A percentile compares a stretch with the other conserved stretches of the same genome.
phyloP scores from a whole-genome alignment of 2,888 invertebrate species.

The Xylota sylvarum region DNA sequence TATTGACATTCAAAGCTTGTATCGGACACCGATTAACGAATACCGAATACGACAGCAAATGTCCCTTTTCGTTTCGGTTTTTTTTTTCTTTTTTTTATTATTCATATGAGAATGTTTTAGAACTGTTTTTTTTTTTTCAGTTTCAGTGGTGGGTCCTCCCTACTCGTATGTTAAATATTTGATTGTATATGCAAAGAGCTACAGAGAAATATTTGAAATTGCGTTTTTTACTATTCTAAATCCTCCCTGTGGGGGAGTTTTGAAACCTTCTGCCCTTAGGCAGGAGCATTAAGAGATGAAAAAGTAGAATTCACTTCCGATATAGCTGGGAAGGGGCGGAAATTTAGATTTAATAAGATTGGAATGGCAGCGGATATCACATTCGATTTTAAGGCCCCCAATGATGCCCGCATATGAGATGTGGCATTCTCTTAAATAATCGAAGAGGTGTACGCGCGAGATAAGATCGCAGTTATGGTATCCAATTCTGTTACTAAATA shows the following conservation, averaged over 20 bases:
- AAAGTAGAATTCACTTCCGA: constrained; percentile 30
- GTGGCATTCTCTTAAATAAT: constrained; percentile 11
- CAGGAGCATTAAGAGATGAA: constrained; percentile 40
- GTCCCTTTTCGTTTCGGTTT: neutral
- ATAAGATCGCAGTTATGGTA: constrained; percentile 11
- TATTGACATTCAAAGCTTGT: constrained; percentile 43
- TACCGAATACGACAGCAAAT: constrained; percentile 12
- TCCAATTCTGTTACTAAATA: neutral
- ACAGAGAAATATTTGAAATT: constrained; percentile 46
- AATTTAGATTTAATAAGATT: constrained; percentile 49
- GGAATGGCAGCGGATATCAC: constrained; percentile 40
- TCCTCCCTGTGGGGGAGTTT: constrained; percentile 21
- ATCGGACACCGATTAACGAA: constrained; percentile 37
- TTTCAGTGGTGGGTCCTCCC: neutral
- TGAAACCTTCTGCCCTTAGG: neutral
- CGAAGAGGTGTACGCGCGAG: constrained; percentile 25
- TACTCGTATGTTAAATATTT: constrained; percentile 51
- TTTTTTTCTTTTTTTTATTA: constrained; percentile 14
- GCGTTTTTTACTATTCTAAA: constrained; percentile 34
- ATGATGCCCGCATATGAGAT: constrained; percentile 19
- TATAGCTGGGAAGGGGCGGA: neutral
- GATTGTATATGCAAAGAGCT: constrained; percentile 29
- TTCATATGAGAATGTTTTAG: constrained; percentile 12
- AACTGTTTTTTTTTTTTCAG: constrained; percentile 1
- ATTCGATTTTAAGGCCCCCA: constrained; percentile 35